Evolutionary conservation across 1,140 invertebrate species (phyloP).

Genomic region (Saccostrea glomerata): DNA sequence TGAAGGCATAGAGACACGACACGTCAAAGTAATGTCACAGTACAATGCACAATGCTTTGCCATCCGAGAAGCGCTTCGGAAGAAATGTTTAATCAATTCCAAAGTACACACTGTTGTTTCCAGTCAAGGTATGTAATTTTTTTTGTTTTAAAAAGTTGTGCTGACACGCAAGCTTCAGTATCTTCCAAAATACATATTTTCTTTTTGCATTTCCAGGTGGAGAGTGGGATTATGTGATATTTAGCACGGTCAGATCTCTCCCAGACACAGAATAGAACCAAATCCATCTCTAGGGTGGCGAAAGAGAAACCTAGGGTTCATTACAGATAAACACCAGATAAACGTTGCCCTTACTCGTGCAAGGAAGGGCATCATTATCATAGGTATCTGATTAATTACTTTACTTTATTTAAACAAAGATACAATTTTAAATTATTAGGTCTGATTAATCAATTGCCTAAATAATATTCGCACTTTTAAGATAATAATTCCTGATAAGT

Average conservation of each 20-base stretch:
- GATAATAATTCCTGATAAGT: no score
- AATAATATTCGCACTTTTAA: no score
- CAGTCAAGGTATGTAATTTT: slow-evolving; percentile 64
- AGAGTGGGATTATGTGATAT: slow-evolving; percentile 73
- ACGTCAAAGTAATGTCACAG: slow-evolving; percentile 60
- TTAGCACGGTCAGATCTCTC: slow-evolving; percentile 70
- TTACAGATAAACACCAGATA: slow-evolving; percentile 73
- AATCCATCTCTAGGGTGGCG: slow-evolving; percentile 69
- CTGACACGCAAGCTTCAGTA: background rate
- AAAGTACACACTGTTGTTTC: slow-evolving; percentile 60
- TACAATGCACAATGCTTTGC: slow-evolving; percentile 59
- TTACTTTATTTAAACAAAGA: no score
- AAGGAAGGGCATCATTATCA: slow-evolving; percentile 71
- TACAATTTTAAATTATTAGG: no score
- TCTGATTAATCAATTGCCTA: no score
- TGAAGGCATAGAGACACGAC: slow-evolving; percentile 16
- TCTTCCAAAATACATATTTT: no score
- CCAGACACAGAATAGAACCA: slow-evolving; percentile 66
- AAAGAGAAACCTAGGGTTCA: slow-evolving; percentile 72
- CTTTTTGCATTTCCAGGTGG: slow-evolving; percentile 56
- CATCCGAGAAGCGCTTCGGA: slow-evolving; percentile 38
- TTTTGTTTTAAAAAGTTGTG: background rate
- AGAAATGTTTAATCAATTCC: background rate
- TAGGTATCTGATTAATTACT: slow-evolving; percentile 62
- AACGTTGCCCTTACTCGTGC: slow-evolving; percentile 75